These are phyloP conservation scores for Piscicola geometra DNA, from an alignment of 2,888 invertebrate genomes.

Conservation along the genomic window DNA sequence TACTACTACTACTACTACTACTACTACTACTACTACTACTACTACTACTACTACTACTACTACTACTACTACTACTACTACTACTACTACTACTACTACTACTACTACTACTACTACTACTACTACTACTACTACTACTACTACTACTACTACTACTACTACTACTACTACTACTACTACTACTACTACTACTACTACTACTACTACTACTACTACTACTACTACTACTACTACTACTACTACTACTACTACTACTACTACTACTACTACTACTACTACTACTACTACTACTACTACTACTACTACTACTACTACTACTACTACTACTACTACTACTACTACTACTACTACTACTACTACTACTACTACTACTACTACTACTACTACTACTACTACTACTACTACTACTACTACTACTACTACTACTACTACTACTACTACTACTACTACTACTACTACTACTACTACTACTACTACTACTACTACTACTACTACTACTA, in stretches of 20 bases:
- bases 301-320: conserved; percentile 40
- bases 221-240: conserved; percentile 16
- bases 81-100: conserved; percentile 39
- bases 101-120: conserved; percentile 37
- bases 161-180: conserved; percentile 34
- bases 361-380: conserved; percentile 40
- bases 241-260: conserved; percentile 24
- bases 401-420: conserved; percentile 40
- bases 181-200: conserved; percentile 31
- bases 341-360: conserved; percentile 40
- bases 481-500: conserved; percentile 40
- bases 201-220: conserved; percentile 26
- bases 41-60: conserved; percentile 1
- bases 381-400: conserved; percentile 40
- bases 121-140: conserved; percentile 34
- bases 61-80: conserved; percentile 40
- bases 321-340: conserved; percentile 40
- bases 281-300: conserved; percentile 40
- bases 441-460: conserved; percentile 40
- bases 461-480: conserved; percentile 40
- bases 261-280: conserved; percentile 34
- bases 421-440: conserved; percentile 40
- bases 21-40: conserved; percentile 41
- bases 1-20: conserved; percentile 39
- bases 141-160: conserved; percentile 30